Base-by-base conservation (phyloP, 2,797 vertebrate genomes). In the Muscicapa striata region DNA sequence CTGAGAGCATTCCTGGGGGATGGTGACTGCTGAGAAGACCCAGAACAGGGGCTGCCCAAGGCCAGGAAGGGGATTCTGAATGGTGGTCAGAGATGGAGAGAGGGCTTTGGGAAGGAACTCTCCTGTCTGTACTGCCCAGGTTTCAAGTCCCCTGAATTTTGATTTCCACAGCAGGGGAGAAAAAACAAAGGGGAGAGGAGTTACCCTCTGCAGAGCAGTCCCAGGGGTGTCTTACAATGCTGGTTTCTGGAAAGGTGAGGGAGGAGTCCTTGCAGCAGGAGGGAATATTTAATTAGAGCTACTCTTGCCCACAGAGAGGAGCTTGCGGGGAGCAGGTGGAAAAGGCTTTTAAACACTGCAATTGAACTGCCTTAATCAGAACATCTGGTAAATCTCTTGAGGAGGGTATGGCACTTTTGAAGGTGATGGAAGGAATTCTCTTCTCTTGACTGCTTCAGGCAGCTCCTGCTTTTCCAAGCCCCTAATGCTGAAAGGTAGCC, bases 321-420 rank as follows among this genome's bases (percentile, higher is more conserved):
- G 77, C 61, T 93, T 76, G 80, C 0, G 0, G 66, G 80, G 66
- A 95, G 80, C 87, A 96, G 95, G 94, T 95, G 94, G 85, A 72
- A 94, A 45, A 94, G 36, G 41, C 40, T 93, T 90, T 94, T 94
- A 96, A 96, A 94, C 67, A 83, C 29, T 84, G 83, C 83, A 70
- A 26, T 84, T 94, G 94, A 96, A 82, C 85, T 57, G 84, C 83
- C 83, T 96, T 95, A 93, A 96, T 96, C 95, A 94, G 93, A 97
- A 95, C 94, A 97, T 92, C 95, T 97, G 96, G 67, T 79, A 89
- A 93, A 82, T 87, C 93, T 92, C 94, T 91, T 45, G 94, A 80
- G 93, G 80, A 87, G 26, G 54, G 13, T 38, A 70, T 58, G 80
- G 70, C 5, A 24, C 67, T 94, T 97, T 79, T 93, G 90, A 95